These are phyloP conservation scores for Neogobius melanostomus DNA, from an alignment of 2,113 vertebrate genomes.

Conservation along the genomic window DNA sequence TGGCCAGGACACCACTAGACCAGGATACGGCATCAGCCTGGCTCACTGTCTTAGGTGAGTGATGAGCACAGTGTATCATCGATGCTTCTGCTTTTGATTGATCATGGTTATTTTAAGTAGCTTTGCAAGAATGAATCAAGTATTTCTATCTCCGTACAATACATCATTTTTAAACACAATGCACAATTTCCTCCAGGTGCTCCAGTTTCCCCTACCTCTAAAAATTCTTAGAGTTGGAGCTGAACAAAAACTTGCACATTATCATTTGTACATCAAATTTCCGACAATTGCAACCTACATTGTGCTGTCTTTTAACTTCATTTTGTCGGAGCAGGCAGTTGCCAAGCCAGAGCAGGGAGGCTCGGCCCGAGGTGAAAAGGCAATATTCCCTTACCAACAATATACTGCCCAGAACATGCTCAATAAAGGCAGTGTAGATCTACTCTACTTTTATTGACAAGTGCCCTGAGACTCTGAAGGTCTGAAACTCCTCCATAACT, in stretches of 20 bases:
- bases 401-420: neutral
- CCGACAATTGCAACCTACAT: no score
- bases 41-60: conserved; percentile 88
- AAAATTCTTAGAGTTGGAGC: no score
- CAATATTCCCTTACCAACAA: neutral
- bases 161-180: no score
- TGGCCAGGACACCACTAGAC: conserved; percentile 84
- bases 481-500: neutral
- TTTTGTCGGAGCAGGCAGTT: neutral
- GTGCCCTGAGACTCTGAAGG: neutral
- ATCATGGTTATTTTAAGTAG: no score
- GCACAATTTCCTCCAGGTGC: no score
- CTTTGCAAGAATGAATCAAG: no score
- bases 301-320: no score
- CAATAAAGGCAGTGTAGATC: neutral
- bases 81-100: neutral
- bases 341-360: neutral
- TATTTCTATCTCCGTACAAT: no score
- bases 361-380: neutral
- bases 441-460: neutral
- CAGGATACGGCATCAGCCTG: conserved; percentile 56
- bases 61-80: no score
- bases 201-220: no score
- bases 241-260: no score
- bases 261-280: no score